phyloP scores from a whole-genome alignment of 2,888 invertebrate genomes.

The Ichneumon xanthorius region DNA sequence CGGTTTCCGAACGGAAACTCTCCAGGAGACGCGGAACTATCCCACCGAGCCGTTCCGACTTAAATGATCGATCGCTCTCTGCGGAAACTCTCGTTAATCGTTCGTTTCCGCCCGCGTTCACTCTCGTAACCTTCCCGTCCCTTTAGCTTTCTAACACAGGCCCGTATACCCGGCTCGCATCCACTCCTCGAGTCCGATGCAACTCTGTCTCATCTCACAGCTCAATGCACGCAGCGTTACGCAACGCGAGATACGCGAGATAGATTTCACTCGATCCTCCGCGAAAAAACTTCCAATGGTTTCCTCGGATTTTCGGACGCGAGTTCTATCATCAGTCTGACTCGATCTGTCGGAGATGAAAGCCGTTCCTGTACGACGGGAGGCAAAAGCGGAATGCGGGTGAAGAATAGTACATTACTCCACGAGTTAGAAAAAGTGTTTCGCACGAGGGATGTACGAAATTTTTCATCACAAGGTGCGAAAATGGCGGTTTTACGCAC shows the following conservation, averaged over 20 bases:
- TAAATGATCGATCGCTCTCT: slow-evolving; percentile 77
- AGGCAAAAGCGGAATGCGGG: slow-evolving; percentile 13
- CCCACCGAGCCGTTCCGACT: slow-evolving; percentile 39
- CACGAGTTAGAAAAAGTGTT: too few species aligned
- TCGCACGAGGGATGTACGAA: too few species aligned
- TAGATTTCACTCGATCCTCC: slow-evolving; percentile 67
- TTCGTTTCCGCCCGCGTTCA: slow-evolving; percentile 72
- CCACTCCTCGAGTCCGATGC: slow-evolving; percentile 9
- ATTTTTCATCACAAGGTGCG: too few species aligned
- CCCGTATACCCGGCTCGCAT: slow-evolving; percentile 34
- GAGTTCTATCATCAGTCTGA: slow-evolving; percentile 21
- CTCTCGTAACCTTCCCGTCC: slow-evolving; percentile 40
- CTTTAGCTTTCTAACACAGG: slow-evolving; percentile 38
- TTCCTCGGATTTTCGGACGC: slow-evolving; percentile 12
- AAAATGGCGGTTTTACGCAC: too few species aligned
- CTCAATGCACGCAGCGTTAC: background rate
- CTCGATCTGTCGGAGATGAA: slow-evolving; percentile 43
- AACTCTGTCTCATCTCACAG: slow-evolving; percentile 33
- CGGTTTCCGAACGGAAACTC: slow-evolving; percentile 53
- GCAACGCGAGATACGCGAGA: slow-evolving; percentile 66
- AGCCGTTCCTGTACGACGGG: slow-evolving; percentile 22
- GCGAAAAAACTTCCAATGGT: slow-evolving; percentile 3
- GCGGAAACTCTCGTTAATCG: slow-evolving; percentile 79
- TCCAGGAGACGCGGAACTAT: slow-evolving; percentile 26
- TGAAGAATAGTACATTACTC: too few species aligned